Evolutionary conservation across 2,888 invertebrate genomes (phyloP), one percentile per base, ranked within the genome.

Genomic region (Drosophila peninsularis): DNA sequence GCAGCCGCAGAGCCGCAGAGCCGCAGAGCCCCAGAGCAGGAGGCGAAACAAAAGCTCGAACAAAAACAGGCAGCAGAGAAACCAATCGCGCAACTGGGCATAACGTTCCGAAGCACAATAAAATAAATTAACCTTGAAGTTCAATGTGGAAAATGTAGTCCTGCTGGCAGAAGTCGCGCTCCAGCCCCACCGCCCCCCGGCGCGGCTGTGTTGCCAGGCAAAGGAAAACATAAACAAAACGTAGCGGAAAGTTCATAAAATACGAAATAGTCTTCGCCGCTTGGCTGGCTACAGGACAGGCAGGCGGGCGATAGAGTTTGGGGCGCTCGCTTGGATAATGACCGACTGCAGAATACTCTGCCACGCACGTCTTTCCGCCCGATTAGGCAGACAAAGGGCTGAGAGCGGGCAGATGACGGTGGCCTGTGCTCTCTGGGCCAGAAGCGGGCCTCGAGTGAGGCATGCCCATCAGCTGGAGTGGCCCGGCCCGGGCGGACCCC

Each of bases 61-160:
- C 45, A 30, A 47, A 45, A 45, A 44, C 14, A 13, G 1, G 11
- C 27, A 30, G 21, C 13, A 50, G 3, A 49, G 45, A 36, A 54
- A 54, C 24, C 42, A 47, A 41, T 54, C 41, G 62, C 52, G 30
- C 57, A 60, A 68, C 47, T 45, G 42, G 66, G 73, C 60, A 62
- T 60, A 75, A 66, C 47, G 66, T 47, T 61, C 32, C 54, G 66
- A 66, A 71, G 32, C 21, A 72, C 71, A 83, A 73, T 86, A 80
- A 86, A 86, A 78, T 87, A 83, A 82, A 82, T 82, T 80, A 86
- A 78, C 78, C 81, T 78, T 80, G 67, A 72, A 81, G 84, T 81
- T 83, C 78, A 71, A 78, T 83, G 78, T 61, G 58, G 70, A 68
- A 78, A 62, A 66, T 62, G 65, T 75, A 75, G 57, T 75, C 54